Evolutionary conservation across 2,888 invertebrate genomes (phyloP).

Genomic region (Acleris literana): DNA sequence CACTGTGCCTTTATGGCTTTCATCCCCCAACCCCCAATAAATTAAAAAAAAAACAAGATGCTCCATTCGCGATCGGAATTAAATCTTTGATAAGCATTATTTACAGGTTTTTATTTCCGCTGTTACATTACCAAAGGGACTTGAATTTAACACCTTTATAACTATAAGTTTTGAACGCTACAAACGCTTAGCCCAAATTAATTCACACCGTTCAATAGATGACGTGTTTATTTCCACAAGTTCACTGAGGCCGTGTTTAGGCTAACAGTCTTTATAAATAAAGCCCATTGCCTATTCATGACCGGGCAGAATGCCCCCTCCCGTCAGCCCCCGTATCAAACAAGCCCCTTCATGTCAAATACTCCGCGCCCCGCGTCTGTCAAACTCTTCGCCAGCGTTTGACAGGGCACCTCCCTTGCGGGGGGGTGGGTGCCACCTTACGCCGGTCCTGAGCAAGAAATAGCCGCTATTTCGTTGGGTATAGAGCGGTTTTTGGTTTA

Average conservation of each 20-base stretch:
- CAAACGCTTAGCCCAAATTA: neutral
- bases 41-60: too few species aligned
- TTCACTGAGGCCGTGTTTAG: slow-evolving; percentile 72
- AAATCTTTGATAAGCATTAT: slow-evolving; percentile 79
- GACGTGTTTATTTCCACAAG: slow-evolving; percentile 73
- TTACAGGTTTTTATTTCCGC: slow-evolving; percentile 59
- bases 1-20: slow-evolving; percentile 80
- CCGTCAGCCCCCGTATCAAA: slow-evolving; percentile 80
- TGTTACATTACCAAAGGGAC: slow-evolving; percentile 46
- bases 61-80: slow-evolving; percentile 74
- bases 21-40: slow-evolving; percentile 78
- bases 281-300: slow-evolving; percentile 84
- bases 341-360: slow-evolving; percentile 84
- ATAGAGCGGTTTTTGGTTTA: slow-evolving; percentile 48
- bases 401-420: slow-evolving; percentile 82
- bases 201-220: slow-evolving; percentile 47
- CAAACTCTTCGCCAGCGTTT: slow-evolving; percentile 84
- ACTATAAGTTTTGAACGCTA: too few species aligned
- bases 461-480: neutral
- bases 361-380: slow-evolving; percentile 83
- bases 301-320: slow-evolving; percentile 79
- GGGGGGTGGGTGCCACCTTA: slow-evolving; percentile 77
- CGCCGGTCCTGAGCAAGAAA: slow-evolving; percentile 44
- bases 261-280: slow-evolving; percentile 82
- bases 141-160: neutral